phyloP scores from a whole-genome alignment of 2,888 invertebrate genomes.

The Agrotis clavis region DNA sequence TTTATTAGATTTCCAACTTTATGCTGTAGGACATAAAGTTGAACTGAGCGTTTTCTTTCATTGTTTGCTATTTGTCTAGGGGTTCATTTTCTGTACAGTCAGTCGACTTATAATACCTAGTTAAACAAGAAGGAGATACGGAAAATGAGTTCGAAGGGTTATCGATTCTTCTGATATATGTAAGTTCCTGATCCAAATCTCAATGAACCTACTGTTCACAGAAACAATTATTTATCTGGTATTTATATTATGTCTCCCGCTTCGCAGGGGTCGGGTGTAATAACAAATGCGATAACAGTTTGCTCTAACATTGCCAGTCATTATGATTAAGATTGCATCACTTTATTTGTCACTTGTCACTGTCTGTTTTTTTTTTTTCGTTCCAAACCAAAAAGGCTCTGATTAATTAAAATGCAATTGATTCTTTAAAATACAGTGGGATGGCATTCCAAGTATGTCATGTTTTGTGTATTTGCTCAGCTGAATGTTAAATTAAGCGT shows the following conservation, averaged over 20 bases:
- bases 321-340: too few relatives aligned
- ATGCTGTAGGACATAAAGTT: too few relatives aligned
- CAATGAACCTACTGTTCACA: neutral
- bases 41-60: too few relatives aligned
- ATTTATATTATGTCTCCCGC: neutral
- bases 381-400: too few relatives aligned
- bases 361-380: too few relatives aligned
- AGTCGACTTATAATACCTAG: neutral
- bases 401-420: too few relatives aligned
- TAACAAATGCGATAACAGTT: constrained; percentile 15
- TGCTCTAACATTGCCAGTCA: too few relatives aligned
- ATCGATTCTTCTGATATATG: neutral
- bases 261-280: constrained; percentile 32
- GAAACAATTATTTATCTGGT: constrained; percentile 8
- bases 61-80: too few relatives aligned
- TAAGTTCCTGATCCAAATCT: constrained; percentile 15
- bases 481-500: constrained; percentile 2
- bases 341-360: too few relatives aligned
- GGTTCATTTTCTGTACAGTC: neutral
- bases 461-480: neutral
- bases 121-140: too few relatives aligned
- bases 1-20: too few relatives aligned
- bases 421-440: neutral
- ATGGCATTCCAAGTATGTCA: neutral
- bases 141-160: constrained; percentile 6